These are phyloP conservation scores for Lacanobia wlatinum DNA, from an alignment of 2,888 invertebrate genomes.

Conservation along the genomic window DNA sequence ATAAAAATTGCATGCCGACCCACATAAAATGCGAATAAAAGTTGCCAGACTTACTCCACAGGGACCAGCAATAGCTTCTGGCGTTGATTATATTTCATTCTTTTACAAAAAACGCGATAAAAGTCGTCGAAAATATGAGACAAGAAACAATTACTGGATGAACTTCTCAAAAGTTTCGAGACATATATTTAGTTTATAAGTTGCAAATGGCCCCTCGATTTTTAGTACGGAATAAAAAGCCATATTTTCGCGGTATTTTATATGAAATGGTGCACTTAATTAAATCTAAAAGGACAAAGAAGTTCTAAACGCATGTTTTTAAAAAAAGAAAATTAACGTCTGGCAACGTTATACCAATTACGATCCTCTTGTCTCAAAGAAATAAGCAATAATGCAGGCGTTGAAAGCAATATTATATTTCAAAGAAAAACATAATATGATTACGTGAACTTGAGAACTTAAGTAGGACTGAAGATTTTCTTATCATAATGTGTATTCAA, in stretches of 20 bases:
- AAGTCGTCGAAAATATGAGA: slow-evolving; percentile 57
- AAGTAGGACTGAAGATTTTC: slow-evolving; percentile 31
- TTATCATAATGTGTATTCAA: slow-evolving; percentile 13
- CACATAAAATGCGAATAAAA: slow-evolving; percentile 67
- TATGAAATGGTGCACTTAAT: too few species aligned
- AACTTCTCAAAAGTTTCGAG: slow-evolving; percentile 7
- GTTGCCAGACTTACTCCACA: slow-evolving; percentile 47
- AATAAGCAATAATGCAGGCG: slow-evolving; percentile 30
- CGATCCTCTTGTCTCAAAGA: neutral
- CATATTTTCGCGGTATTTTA: neutral
- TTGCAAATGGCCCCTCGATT: neutral
- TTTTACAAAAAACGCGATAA: slow-evolving; percentile 53
- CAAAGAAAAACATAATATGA: slow-evolving; percentile 45
- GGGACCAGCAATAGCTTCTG: slow-evolving; percentile 61
- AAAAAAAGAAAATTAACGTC: neutral
- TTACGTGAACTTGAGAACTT: slow-evolving; percentile 33
- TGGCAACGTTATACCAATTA: slow-evolving; percentile 24
- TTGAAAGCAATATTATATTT: slow-evolving; percentile 36
- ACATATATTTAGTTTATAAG: slow-evolving; percentile 1
- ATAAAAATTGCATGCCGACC: slow-evolving; percentile 66
- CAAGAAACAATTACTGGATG: slow-evolving; percentile 55
- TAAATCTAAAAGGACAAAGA: too few species aligned
- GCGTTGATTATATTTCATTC: slow-evolving; percentile 62
- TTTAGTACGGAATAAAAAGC: neutral
- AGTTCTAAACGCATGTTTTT: too few species aligned